Conservation (phyloP, 2,113 vertebrate species). For the Hyperopisus bebe region DNA sequence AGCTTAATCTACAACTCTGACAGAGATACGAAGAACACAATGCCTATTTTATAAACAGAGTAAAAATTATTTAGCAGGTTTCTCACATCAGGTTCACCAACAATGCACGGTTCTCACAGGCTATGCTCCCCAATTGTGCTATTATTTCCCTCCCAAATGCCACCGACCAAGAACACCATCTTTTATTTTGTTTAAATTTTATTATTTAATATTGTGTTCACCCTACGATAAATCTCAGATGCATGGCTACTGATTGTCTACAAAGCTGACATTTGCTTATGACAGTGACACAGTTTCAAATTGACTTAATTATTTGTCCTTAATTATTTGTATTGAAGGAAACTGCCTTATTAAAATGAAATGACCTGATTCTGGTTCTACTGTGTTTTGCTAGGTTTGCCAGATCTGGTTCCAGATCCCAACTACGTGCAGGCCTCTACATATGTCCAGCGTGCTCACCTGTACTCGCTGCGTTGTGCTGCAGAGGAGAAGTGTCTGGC, state of each 20-base stretch:
- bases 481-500: slow-evolving; percentile 90
- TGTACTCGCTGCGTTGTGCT: slow-evolving; percentile 90
- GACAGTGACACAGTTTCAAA: neutral
- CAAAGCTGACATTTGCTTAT: neutral
- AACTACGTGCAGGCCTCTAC: slow-evolving; percentile 93
- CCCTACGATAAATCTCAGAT: neutral
- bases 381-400: slow-evolving; percentile 63
- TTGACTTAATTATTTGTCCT: neutral
- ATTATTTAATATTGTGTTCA: neutral
- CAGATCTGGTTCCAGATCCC: slow-evolving; percentile 87
- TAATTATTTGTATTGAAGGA: neutral
- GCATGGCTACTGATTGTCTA: neutral
- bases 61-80: neutral
- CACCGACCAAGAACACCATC: neutral
- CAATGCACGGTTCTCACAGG: neutral
- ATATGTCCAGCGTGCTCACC: slow-evolving; percentile 84
- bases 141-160: neutral
- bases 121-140: neutral
- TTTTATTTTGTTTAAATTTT: neutral
- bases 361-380: neutral
- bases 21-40: neutral
- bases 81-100: neutral
- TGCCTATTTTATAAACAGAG: neutral
- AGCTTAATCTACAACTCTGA: neutral
- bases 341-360: neutral